Evolutionary conservation across 2,113 vertebrate genomes (phyloP).

Genomic region (Pyrgilauda ruficollis): DNA sequence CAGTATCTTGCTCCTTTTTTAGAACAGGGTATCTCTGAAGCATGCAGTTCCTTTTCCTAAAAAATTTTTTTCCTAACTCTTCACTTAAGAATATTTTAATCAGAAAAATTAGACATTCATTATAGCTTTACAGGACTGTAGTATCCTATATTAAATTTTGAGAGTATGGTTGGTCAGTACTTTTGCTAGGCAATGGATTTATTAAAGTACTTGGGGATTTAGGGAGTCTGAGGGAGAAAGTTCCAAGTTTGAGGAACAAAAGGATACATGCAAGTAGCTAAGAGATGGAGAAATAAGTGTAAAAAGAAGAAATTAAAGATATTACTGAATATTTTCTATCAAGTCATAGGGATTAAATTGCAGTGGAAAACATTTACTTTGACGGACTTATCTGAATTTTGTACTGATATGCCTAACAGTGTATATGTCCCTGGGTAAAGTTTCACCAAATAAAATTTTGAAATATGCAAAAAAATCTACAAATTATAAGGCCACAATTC

Average conservation of each 20-base stretch:
- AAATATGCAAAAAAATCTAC: neutral
- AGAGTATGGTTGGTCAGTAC: neutral
- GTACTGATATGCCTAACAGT: neutral
- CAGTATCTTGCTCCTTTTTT: neutral
- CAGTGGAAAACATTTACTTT: neutral
- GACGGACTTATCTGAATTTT: neutral
- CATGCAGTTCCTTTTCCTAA: neutral
- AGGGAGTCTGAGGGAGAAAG: neutral
- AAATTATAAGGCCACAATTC: neutral
- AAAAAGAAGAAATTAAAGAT: neutral
- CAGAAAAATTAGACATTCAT: neutral
- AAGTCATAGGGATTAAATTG: neutral
- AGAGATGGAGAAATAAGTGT: neutral
- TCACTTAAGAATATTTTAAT: neutral
- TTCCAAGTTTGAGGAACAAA: neutral
- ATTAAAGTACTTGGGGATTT: neutral
- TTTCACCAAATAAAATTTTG: neutral
- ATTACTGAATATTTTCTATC: neutral
- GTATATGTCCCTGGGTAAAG: neutral
- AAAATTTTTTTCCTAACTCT: neutral
- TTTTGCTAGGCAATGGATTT: neutral
- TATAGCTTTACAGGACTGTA: neutral
- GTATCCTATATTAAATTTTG: neutral
- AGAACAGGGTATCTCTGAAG: neutral
- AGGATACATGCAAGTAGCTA: neutral